These are phyloP conservation scores for Drosophila tsacasi DNA, from an alignment of 1,140 invertebrate genomes.

Conservation along the genomic window DNA sequence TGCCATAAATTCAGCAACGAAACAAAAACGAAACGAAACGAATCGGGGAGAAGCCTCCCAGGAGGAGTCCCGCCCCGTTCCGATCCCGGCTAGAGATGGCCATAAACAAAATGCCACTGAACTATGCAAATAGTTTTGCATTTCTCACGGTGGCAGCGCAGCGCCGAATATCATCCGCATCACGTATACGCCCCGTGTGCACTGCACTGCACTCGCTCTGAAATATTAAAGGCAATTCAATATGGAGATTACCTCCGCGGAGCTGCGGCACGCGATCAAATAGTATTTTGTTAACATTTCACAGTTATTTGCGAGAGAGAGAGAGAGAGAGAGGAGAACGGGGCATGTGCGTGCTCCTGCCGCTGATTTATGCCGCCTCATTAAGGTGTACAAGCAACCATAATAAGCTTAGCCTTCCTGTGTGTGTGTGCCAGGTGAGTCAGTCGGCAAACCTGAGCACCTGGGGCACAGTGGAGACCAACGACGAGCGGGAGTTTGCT, in stretches of 20 bases:
- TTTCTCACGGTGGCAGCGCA: slow-evolving; percentile 47
- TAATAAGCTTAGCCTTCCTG: slow-evolving; percentile 46
- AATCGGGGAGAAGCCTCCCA: too few species aligned
- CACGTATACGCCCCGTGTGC: slow-evolving; percentile 64
- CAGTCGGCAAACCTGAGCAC: slow-evolving; percentile 20
- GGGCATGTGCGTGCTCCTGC: slow-evolving; percentile 35
- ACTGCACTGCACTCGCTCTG: slow-evolving; percentile 54
- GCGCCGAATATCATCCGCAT: slow-evolving; percentile 27
- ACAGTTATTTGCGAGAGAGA: slow-evolving; percentile 47
- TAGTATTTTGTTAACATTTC: slow-evolving; percentile 75
- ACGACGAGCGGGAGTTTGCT: neutral
- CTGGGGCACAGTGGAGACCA: slow-evolving; percentile 1
- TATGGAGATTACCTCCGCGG: slow-evolving; percentile 59
- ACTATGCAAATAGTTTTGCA: slow-evolving; percentile 77
- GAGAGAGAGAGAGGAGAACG: too few species aligned
- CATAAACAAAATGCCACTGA: slow-evolving; percentile 56
- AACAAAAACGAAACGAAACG: neutral
- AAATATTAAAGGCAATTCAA: slow-evolving; percentile 75
- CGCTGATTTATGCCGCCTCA: slow-evolving; percentile 63
- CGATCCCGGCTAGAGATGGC: neutral
- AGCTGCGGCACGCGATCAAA: slow-evolving; percentile 71
- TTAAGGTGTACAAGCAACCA: slow-evolving; percentile 62
- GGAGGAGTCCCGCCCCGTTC: neutral
- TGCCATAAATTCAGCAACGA: slow-evolving; percentile 67
- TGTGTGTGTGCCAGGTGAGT: slow-evolving; percentile 44